These are phyloP conservation scores for Mystacides longicornis DNA, from an alignment of 2,888 invertebrate species.

Conservation along the genomic window DNA sequence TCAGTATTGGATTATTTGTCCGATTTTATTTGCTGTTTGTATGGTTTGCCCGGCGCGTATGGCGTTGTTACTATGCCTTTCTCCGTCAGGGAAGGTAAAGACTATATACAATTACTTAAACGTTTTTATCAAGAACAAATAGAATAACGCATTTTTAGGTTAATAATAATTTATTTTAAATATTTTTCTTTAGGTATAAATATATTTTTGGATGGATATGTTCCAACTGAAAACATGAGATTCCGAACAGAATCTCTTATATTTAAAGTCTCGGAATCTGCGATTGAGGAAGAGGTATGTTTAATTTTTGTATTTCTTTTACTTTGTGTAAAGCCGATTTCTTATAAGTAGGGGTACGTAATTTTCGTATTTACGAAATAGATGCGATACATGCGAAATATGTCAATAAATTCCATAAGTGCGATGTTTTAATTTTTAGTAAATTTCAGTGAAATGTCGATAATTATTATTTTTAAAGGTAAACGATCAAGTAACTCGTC, in stretches of 20 bases:
- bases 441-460: too few relatives aligned
- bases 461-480: too few relatives aligned
- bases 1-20: slow-evolving; percentile 98
- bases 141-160: too few relatives aligned
- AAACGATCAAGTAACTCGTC: too few relatives aligned
- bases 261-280: slow-evolving; percentile 97
- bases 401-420: too few relatives aligned
- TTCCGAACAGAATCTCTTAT: slow-evolving; percentile 95
- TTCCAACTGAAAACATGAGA: slow-evolving; percentile 97
- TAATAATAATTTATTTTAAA: slow-evolving; percentile 3
- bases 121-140: background rate
- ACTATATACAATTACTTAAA: background rate
- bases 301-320: background rate
- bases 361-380: too few relatives aligned
- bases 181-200: slow-evolving; percentile 80
- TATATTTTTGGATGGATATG: slow-evolving; percentile 98
- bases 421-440: too few relatives aligned
- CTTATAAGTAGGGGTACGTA: background rate
- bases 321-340: background rate
- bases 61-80: slow-evolving; percentile 99
- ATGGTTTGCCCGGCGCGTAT: slow-evolving; percentile 97
- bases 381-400: too few relatives aligned
- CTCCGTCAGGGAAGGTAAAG: slow-evolving; percentile 91
- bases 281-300: slow-evolving; percentile 84
- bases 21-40: slow-evolving; percentile 97